Base-by-base conservation (phyloP, 2,797 vertebrate genomes). In the Melopsittacus undulatus region DNA sequence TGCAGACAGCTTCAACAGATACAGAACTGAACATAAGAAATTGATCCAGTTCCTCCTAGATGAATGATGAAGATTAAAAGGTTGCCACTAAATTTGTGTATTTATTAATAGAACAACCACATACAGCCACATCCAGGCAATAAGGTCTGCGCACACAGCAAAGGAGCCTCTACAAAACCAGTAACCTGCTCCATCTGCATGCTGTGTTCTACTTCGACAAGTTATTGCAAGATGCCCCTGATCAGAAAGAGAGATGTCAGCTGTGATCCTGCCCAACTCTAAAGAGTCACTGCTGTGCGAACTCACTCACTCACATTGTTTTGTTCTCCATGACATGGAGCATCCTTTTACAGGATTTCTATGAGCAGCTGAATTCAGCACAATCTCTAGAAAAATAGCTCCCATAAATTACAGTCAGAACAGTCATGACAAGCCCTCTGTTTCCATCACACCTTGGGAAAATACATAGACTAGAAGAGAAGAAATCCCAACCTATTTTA, bases 241-340 rank as follows among this genome's bases (percentile, higher is more conserved):
- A 38, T 5, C 5, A 9, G 34, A 70, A 81, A 18, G 52, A 23
- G 62, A 88, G 46, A 69, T 10, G 22, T 30, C 64, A 49, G 5
- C 34, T 87, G 9, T 43, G 34, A 72, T 48, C 6, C 48, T 74
- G 38, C 24, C 4, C 8, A 27, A 20, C 22, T n/a, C 3, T 32
- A 68, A 68, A 61, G 42, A 42, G 14, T 73, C 36, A 11, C 13
- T 46, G 15, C 27, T 82, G 18, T 42, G 69, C 68, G 32, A 66
- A 81, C 11, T 74, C 13, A 1, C 11, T 74, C 13, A 1, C 0
- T 80, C 12, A 1, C 0, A 0, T 5, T 45, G 4, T 21, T 85
- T 83, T 77, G 15, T 8, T 83, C 51, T 67, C 72, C 32, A 10
- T 38, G 32, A 19, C 3, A 2, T 7, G 7, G 7, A 72, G 4